These are phyloP conservation scores for Chorisops tibialis DNA, from an alignment of 2,888 invertebrate genomes.

Conservation along the genomic window DNA sequence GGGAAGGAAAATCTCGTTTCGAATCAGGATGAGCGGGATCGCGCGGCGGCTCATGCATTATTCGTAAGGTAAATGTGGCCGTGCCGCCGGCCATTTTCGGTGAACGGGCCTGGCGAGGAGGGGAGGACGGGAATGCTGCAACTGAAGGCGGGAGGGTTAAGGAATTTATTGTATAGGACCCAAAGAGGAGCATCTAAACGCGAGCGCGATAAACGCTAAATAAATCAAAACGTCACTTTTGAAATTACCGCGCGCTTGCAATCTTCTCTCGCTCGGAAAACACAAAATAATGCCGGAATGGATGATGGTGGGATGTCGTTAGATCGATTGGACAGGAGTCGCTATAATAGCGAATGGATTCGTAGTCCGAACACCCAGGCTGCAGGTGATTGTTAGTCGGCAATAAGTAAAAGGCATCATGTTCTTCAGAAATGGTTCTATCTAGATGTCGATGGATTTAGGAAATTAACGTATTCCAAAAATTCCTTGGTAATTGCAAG, in stretches of 20 bases:
- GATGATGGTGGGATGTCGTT: background rate
- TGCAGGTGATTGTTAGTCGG: too few species aligned
- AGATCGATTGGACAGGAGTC: slow-evolving; percentile 9
- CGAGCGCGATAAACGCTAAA: slow-evolving; percentile 28
- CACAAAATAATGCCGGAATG: background rate
- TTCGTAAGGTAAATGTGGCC: background rate
- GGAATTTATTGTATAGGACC: background rate
- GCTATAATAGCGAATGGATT: too few species aligned
- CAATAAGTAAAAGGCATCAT: too few species aligned
- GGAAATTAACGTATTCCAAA: too few species aligned
- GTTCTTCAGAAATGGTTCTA: too few species aligned
- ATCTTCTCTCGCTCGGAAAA: background rate
- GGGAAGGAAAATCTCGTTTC: slow-evolving; percentile 6
- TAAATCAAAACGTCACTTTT: slow-evolving; percentile 33
- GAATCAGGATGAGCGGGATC: background rate
- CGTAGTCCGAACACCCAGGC: too few species aligned
- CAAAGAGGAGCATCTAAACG: slow-evolving; percentile 1
- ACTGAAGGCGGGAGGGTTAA: background rate
- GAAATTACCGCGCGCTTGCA: slow-evolving; percentile 25
- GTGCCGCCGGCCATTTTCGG: slow-evolving; percentile 2
- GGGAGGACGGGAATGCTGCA: background rate
- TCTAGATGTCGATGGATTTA: too few species aligned
- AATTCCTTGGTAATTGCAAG: too few species aligned
- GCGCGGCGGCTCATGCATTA: slow-evolving; percentile 1
- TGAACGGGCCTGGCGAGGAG: background rate